These are phyloP conservation scores for Chironomus striatipennis DNA, from an alignment of 1,140 invertebrate species.

Conservation along the genomic window DNA sequence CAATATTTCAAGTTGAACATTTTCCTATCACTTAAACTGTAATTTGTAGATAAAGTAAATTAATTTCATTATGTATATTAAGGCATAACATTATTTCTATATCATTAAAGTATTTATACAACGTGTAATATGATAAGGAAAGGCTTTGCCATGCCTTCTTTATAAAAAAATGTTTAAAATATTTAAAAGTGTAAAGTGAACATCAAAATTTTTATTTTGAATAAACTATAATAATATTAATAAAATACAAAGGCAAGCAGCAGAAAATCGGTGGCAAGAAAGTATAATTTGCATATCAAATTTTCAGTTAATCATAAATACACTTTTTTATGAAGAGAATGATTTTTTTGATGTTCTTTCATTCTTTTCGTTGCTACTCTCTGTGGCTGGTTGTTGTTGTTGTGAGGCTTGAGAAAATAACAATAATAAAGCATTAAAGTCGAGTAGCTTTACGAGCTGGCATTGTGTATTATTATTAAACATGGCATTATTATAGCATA, in stretches of 20 bases:
- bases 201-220: background rate
- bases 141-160: too few relatives aligned
- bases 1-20: too few relatives aligned
- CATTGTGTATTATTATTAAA: constrained; percentile 24
- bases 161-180: too few relatives aligned
- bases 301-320: constrained; percentile 15
- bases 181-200: background rate
- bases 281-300: constrained; percentile 19
- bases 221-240: background rate
- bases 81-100: background rate
- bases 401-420: constrained; percentile 6
- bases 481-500: constrained; percentile 20
- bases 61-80: too few relatives aligned
- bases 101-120: background rate
- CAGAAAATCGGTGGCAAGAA: background rate
- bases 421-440: constrained; percentile 21
- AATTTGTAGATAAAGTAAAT: too few relatives aligned
- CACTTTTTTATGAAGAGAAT: background rate
- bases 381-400: background rate
- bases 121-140: background rate
- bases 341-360: background rate
- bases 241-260: background rate
- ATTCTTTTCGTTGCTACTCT: background rate
- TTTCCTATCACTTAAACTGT: too few relatives aligned
- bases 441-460: constrained; percentile 23